A percentile compares a stretch with the other conserved stretches of the same genome.
Conservation (phyloP, 2,113 vertebrate genomes). For the Spilogale gracilis region DNA sequence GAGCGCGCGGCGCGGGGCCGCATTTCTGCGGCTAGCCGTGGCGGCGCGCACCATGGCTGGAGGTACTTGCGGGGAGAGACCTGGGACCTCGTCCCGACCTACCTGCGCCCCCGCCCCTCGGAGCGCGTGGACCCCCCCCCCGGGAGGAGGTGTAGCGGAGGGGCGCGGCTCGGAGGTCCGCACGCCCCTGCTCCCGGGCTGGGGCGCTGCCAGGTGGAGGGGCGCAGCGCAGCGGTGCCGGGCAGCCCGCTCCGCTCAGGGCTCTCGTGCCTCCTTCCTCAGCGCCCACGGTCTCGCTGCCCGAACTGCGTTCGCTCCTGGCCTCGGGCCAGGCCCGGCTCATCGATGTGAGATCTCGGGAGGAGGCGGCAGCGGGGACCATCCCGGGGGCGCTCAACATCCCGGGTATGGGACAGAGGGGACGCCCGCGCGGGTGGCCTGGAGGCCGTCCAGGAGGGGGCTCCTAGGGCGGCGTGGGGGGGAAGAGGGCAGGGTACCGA, state of each 20-base stretch:
- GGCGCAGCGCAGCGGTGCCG: rapidly evolving
- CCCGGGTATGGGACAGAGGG: slow-evolving; percentile 41
- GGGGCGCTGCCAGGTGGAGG: background rate
- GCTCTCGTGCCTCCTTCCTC: background rate
- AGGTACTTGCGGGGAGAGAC: background rate
- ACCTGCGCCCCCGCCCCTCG: background rate
- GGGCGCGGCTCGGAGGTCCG: background rate
- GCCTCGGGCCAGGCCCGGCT: slow-evolving; percentile 59
- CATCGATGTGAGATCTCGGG: slow-evolving; percentile 73
- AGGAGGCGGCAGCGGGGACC: slow-evolving; percentile 75
- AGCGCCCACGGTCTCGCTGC: slow-evolving; percentile 67
- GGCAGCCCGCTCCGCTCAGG: background rate
- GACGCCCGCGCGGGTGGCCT: background rate
- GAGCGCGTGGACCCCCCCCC: no score
- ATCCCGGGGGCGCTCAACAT: slow-evolving; percentile 77
- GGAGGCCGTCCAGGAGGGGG: background rate
- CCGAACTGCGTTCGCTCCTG: slow-evolving; percentile 70
- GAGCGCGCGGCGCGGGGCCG: rapidly evolving
- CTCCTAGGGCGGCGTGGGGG: background rate
- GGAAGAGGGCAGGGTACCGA: no score
- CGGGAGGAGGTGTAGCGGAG: background rate
- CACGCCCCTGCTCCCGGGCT: rapidly evolving
- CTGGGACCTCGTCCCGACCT: rapidly evolving
- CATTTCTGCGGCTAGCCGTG: background rate
- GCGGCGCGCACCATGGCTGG: background rate